These are phyloP conservation scores for Ladona fulva DNA, from an alignment of 1,140 invertebrate genomes.

Conservation along the genomic window DNA sequence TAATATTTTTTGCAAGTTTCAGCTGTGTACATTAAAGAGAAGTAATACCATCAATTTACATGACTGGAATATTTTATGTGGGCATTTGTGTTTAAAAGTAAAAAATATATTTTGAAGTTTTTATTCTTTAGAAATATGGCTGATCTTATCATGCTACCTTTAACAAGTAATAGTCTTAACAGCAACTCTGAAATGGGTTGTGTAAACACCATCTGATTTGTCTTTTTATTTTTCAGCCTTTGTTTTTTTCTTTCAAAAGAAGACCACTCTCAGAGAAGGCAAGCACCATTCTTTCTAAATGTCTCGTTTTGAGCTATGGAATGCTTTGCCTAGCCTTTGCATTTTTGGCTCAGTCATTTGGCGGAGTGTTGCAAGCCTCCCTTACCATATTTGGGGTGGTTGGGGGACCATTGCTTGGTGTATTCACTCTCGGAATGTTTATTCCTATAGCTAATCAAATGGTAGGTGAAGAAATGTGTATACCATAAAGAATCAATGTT, in stretches of 20 bases:
- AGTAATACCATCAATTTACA: too few species aligned
- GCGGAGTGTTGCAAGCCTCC: constrained; percentile 61
- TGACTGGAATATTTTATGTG: too few species aligned
- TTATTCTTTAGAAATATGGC: too few species aligned
- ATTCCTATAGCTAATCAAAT: constrained; percentile 49
- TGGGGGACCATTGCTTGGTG: constrained; percentile 65
- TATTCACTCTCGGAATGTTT: constrained; percentile 74
- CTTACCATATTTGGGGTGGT: constrained; percentile 71
- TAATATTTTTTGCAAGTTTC: too few species aligned
- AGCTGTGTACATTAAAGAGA: too few species aligned
- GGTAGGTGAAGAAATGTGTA: constrained; percentile 26
- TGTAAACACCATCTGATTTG: neutral
- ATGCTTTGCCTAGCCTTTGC: constrained; percentile 57
- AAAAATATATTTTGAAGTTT: too few species aligned
- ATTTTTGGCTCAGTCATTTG: constrained; percentile 61
- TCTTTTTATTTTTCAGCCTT: constrained; percentile 20
- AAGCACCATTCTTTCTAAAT: constrained; percentile 38
- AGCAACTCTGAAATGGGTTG: too few species aligned
- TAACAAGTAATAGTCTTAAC: too few species aligned
- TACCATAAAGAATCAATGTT: neutral
- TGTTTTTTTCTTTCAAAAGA: constrained; percentile 7
- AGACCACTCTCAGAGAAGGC: constrained; percentile 14
- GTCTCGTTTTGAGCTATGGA: constrained; percentile 58
- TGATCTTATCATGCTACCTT: too few species aligned
- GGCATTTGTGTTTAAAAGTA: too few species aligned